phyloP scores from a whole-genome alignment of 2,888 invertebrate species.

The Rhagonycha fulva region DNA sequence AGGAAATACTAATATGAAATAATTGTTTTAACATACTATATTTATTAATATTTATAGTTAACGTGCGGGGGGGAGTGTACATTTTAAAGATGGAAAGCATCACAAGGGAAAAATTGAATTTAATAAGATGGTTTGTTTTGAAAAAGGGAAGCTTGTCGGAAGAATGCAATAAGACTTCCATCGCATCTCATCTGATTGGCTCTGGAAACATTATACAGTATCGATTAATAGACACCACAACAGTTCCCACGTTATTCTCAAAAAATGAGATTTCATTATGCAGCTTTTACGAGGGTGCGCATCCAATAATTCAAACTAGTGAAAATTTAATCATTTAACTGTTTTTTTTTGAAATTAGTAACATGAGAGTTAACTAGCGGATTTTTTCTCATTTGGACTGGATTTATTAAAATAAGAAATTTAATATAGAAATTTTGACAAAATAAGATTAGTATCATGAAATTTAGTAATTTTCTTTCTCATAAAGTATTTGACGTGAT shows the following conservation, averaged over 20 bases:
- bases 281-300: not conserved
- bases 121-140: not conserved
- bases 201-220: not conserved
- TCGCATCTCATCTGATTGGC: not conserved
- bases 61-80: no score
- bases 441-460: not conserved
- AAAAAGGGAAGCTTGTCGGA: not conserved
- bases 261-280: not conserved
- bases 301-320: not conserved
- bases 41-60: no score
- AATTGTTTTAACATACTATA: no score
- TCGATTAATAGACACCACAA: not conserved
- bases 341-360: not conserved
- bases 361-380: not conserved
- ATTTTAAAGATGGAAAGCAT: no score
- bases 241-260: not conserved
- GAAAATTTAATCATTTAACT: not conserved
- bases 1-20: no score
- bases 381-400: not conserved
- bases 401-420: not conserved
- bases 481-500: not conserved
- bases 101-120: no score
- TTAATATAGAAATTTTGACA: not conserved
- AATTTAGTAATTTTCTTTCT: not conserved
- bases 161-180: not conserved